Evolutionary conservation across 2,113 vertebrate genomes (phyloP).

Genomic region (Serinus canaria): DNA sequence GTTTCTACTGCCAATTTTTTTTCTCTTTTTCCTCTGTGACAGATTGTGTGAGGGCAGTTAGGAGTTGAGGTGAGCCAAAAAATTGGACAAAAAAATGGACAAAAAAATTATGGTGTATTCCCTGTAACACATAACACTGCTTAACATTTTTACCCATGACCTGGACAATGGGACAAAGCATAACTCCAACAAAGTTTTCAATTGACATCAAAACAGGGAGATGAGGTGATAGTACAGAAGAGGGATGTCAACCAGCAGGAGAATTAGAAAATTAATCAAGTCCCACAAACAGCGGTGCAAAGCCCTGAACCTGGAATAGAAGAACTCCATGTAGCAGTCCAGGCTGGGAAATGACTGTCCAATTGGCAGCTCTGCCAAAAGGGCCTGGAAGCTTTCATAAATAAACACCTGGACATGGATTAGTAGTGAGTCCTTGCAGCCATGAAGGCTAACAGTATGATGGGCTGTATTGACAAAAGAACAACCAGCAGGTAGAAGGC

Average conservation of each 20-base stretch:
- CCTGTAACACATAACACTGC: neutral
- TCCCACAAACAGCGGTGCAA: neutral
- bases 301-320: neutral
- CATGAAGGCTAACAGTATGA: neutral
- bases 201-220: neutral
- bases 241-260: neutral
- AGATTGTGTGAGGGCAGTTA: neutral
- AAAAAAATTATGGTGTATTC: neutral
- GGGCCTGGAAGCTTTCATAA: neutral
- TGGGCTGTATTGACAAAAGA: neutral
- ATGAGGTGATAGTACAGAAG: neutral
- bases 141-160: neutral
- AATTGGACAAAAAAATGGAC: neutral
- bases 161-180: neutral
- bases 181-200: neutral
- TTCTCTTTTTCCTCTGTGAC: neutral
- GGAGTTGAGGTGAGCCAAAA: neutral
- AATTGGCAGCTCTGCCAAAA: neutral
- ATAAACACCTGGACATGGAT: neutral
- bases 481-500: neutral
- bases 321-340: neutral
- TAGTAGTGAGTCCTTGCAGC: neutral
- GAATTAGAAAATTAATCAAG: neutral
- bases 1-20: neutral
- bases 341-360: neutral